Conservation (phyloP, 2,888 invertebrate genomes). For the Drosophila affinis region DNA sequence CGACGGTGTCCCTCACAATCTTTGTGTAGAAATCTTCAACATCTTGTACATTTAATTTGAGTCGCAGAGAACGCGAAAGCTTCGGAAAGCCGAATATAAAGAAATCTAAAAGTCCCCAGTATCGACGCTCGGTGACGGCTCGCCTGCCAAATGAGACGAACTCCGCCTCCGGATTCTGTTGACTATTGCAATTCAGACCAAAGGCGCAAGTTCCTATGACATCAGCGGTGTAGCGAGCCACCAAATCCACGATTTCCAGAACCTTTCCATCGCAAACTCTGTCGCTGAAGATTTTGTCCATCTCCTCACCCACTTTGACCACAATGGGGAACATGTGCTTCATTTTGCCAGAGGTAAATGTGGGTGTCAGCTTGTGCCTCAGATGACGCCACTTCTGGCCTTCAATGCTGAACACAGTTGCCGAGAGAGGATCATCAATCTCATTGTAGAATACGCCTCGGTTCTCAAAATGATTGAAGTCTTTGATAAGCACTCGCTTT, state of each 20-base stretch:
- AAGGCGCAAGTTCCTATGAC: constrained; percentile 85
- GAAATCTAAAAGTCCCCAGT: constrained; percentile 44
- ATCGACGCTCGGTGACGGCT: constrained; percentile 55
- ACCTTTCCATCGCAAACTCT: constrained; percentile 44
- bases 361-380: constrained; percentile 79
- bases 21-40: constrained; percentile 83
- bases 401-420: constrained; percentile 80
- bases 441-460: constrained; percentile 77
- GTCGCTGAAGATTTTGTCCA: constrained; percentile 81
- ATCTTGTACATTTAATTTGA: constrained; percentile 55
- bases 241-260: constrained; percentile 79
- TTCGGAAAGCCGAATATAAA: constrained; percentile 62
- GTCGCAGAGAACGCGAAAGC: constrained; percentile 50
- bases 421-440: constrained; percentile 81
- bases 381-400: constrained; percentile 82
- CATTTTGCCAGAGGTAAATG: constrained; percentile 82
- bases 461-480: constrained; percentile 78
- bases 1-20: constrained; percentile 60
- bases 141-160: constrained; percentile 79
- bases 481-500: constrained; percentile 74
- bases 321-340: constrained; percentile 78
- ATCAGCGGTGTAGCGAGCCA: constrained; percentile 85
- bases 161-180: constrained; percentile 82
- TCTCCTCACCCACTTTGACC: constrained; percentile 60
- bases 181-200: constrained; percentile 84